A percentile compares a stretch with the other conserved stretches of the same genome.
These are phyloP conservation scores for Anguilla rostrata DNA, from an alignment of 2,113 vertebrate species.

Conservation along the genomic window DNA sequence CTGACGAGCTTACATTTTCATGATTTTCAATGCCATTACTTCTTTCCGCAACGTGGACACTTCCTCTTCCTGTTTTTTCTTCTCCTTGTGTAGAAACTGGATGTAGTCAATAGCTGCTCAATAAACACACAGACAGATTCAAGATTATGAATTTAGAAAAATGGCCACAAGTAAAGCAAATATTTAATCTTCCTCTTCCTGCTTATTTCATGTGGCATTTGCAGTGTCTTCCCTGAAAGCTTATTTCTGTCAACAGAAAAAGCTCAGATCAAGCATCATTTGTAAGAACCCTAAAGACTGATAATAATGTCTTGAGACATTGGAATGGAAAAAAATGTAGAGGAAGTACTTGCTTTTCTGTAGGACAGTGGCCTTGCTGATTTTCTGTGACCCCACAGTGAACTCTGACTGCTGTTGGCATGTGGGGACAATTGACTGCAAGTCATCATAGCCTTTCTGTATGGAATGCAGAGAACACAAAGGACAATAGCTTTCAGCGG, in stretches of 20 bases:
- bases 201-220: not conserved
- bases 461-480: conserved; percentile 1
- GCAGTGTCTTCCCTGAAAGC: not conserved
- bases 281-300: not conserved
- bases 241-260: too few relatives aligned
- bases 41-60: conserved; percentile 91
- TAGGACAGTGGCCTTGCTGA: conserved; percentile 93
- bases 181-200: not conserved
- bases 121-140: conserved; percentile 22
- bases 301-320: not conserved
- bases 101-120: conserved; percentile 94
- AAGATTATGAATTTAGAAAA: not conserved
- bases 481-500: not conserved
- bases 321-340: not conserved
- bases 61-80: conserved; percentile 98
- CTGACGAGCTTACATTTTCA: conserved; percentile 88
- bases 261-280: not conserved
- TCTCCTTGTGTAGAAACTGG: conserved; percentile 98
- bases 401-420: conserved; percentile 94
- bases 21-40: conserved; percentile 93
- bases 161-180: not conserved
- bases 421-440: conserved; percentile 93
- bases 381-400: conserved; percentile 86
- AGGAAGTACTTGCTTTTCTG: conserved; percentile 85
- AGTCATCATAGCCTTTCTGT: conserved; percentile 96